A percentile compares a stretch with the other conserved stretches of the same genome.
These are phyloP conservation scores for Calephelis nemesis DNA, from an alignment of 1,140 invertebrate genomes.

Conservation along the genomic window DNA sequence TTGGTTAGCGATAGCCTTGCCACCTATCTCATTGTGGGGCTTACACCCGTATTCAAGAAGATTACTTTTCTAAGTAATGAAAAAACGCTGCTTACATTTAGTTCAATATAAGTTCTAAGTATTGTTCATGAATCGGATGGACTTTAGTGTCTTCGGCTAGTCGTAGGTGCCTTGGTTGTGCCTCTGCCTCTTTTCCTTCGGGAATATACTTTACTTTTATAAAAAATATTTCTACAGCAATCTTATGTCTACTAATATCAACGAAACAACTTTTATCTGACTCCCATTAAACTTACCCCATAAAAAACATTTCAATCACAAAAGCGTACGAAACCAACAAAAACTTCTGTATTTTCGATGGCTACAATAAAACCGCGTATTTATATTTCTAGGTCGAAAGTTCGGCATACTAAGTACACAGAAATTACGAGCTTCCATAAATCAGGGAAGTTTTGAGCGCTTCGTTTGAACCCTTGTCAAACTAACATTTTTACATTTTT, in stretches of 20 bases:
- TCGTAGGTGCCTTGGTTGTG: too few relatives aligned
- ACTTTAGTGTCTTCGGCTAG: too few relatives aligned
- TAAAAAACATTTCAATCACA: slow-evolving; percentile 13
- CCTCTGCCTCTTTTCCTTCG: too few relatives aligned
- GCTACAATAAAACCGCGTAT: not conserved
- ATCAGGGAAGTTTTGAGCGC: slow-evolving; percentile 13
- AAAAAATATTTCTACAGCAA: not conserved
- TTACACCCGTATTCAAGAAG: too few relatives aligned
- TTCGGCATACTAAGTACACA: slow-evolving; percentile 14
- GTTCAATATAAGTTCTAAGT: too few relatives aligned
- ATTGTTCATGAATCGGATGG: too few relatives aligned
- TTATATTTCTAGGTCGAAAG: slow-evolving; percentile 16
- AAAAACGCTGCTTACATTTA: too few relatives aligned
- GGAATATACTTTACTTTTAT: too few relatives aligned
- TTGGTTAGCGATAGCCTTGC: too few relatives aligned
- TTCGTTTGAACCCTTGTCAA: slow-evolving; percentile 18
- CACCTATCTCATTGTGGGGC: too few relatives aligned
- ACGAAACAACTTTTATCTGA: not conserved
- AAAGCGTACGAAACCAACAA: not conserved
- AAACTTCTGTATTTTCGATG: not conserved
- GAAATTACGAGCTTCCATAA: slow-evolving; percentile 7
- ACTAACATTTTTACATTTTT: slow-evolving; percentile 16
- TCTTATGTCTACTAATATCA: not conserved
- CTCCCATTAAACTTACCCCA: not conserved
- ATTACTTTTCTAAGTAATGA: too few relatives aligned